Base-by-base conservation (phyloP, 2,113 vertebrate species). In the Seriola rivoliana region DNA sequence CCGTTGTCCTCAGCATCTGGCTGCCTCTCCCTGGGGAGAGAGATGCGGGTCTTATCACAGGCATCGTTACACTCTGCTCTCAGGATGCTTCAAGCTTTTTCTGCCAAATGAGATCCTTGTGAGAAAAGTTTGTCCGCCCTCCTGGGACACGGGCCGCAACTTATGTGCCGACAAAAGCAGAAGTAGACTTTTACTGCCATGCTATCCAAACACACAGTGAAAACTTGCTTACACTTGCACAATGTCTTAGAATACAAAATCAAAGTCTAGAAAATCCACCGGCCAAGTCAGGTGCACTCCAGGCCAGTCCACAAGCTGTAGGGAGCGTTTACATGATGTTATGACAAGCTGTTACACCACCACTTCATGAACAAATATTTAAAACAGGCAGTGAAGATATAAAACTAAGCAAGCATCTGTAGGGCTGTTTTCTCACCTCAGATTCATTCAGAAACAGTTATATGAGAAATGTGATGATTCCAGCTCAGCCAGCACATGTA, bases 21-120 rank as follows among this genome's bases (percentile, higher is more conserved):
- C 59, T 93, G 95, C 21, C 86, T 94, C 55, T 97, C 97, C 93
- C 97, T 98, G 85, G 2, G 58, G 78, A 36, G 32, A 71, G 66
- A 66, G 16, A 69, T 13, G 65, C 34, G 8, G 25, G 55, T 71
- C 44, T 44, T 60, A 19, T 75, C n/a, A 80, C 44, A 54, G 40
- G 23, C 48, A 50, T 52, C 58, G 25, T 54, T 69, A 60, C 60
- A 64, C 32, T 82, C 23, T 29, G 65, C 67, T 80, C 12, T 50
- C 42, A 46, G 58, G 60, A 7, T 8, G 19, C 75, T 71, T 63
- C 25, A n/a, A 62, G 62, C 55, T 4, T 78, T 36, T 69, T 59
- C 38, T 52, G 32, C 44, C 63, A 74, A 66, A 78, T 52, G 1
- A 62, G n/a, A 71, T 57, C 46, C 62, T 29, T 25, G 29, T 12